Percentiles rank a stretch among this genome's conserved stretches.
phyloP scores from a whole-genome alignment of 2,888 invertebrate species.

The Labia minor region DNA sequence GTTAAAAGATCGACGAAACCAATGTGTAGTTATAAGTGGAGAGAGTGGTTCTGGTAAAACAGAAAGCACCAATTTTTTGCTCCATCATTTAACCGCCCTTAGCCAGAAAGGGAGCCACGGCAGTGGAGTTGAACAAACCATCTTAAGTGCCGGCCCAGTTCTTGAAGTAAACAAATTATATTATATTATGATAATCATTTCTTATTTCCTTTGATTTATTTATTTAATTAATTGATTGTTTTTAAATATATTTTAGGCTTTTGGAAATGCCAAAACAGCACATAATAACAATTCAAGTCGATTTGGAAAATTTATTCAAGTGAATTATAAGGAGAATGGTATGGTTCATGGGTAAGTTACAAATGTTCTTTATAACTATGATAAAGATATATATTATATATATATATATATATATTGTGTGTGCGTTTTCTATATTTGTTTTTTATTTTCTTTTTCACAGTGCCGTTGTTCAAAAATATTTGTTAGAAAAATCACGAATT shows the following conservation, averaged over 20 bases:
- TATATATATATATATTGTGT: constrained; percentile 1
- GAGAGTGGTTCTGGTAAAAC: constrained; percentile 95
- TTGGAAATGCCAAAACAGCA: constrained; percentile 97
- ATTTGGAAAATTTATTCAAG: constrained; percentile 96
- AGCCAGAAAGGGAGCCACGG: constrained; percentile 91
- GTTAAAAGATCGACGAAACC: constrained; percentile 80
- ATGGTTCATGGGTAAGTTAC: constrained; percentile 80
- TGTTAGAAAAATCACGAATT: constrained; percentile 89
- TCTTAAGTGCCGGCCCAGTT: constrained; percentile 90
- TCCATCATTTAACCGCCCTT: constrained; percentile 88
- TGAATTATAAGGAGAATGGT: constrained; percentile 95
- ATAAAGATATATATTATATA: constrained; percentile 17
- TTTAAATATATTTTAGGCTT: constrained; percentile 48
- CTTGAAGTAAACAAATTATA: constrained; percentile 49
- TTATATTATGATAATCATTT: no score
- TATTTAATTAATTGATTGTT: no score
- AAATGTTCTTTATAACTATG: no score
- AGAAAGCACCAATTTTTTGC: constrained; percentile 87
- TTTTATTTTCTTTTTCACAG: constrained; percentile 36
- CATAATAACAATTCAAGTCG: constrained; percentile 96
- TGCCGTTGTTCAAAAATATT: constrained; percentile 92
- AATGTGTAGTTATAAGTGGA: constrained; percentile 91
- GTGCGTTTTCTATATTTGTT: background rate
- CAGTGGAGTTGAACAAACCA: constrained; percentile 93
- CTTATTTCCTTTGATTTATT: no score